Percentiles rank a stretch among this genome's conserved stretches.
These are phyloP conservation scores for Pterobdella sp. DNA, from an alignment of 2,888 invertebrate genomes.

Conservation along the genomic window DNA sequence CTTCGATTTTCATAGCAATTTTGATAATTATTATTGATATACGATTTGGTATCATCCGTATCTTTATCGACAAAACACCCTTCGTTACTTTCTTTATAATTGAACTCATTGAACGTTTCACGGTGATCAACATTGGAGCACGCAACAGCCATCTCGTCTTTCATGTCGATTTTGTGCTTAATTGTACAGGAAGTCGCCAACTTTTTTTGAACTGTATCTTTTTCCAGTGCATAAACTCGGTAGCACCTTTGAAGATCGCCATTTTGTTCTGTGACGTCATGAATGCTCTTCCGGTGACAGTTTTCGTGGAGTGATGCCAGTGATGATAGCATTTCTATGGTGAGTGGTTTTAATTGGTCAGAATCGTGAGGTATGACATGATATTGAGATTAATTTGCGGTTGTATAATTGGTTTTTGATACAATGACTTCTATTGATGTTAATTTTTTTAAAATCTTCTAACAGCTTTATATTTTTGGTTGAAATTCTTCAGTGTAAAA, in stretches of 20 bases:
- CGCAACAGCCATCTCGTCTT: too few species aligned
- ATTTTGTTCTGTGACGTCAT: slow-evolving; percentile 3
- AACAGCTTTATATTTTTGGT: background rate
- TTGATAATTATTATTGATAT: too few species aligned
- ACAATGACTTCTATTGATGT: too few species aligned
- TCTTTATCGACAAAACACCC: background rate
- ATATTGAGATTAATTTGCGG: too few species aligned
- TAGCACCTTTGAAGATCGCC: background rate
- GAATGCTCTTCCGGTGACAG: background rate
- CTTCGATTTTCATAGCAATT: too few species aligned
- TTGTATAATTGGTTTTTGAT: too few species aligned
- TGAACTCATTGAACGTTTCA: too few species aligned
- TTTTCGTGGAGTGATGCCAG: background rate
- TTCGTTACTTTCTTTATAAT: background rate
- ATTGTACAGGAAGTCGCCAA: background rate
- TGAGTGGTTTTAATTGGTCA: background rate
- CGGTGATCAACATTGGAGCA: too few species aligned
- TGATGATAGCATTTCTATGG: background rate
- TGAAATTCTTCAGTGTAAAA: too few species aligned
- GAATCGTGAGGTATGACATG: too few species aligned
- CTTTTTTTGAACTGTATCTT: background rate
- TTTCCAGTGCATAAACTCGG: background rate
- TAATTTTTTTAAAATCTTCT: background rate
- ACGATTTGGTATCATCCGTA: background rate
- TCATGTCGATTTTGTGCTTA: background rate